These are phyloP conservation scores for Coryphaenoides rupestris DNA, from an alignment of 2,113 vertebrate genomes.

Conservation along the genomic window DNA sequence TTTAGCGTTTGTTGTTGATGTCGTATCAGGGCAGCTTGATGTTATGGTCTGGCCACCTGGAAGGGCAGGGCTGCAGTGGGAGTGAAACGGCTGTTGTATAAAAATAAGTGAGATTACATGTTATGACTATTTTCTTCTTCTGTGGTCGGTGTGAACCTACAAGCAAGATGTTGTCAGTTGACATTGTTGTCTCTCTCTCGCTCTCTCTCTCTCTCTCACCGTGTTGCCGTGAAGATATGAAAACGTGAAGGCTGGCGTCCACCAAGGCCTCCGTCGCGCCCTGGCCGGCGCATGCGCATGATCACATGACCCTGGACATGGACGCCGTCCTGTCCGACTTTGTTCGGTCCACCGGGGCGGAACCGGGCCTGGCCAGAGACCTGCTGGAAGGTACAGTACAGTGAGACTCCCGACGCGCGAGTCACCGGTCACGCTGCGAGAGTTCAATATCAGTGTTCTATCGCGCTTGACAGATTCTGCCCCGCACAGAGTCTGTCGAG, in stretches of 20 bases:
- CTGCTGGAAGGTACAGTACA: slow-evolving; percentile 94
- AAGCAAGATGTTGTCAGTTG: background rate
- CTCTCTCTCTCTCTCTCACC: too few relatives aligned
- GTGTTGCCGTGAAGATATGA: slow-evolving; percentile 66
- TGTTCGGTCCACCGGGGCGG: slow-evolving; percentile 99
- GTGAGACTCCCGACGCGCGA: slow-evolving; percentile 61
- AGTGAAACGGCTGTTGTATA: background rate
- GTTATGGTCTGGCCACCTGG: too few relatives aligned
- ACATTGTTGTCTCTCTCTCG: slow-evolving; percentile 3
- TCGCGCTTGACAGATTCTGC: too few relatives aligned
- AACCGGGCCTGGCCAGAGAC: slow-evolving; percentile 99
- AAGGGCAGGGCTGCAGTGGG: background rate
- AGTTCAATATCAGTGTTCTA: background rate
- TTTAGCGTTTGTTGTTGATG: too few relatives aligned
- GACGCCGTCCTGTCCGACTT: slow-evolving; percentile 99
- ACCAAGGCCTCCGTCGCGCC: slow-evolving; percentile 83
- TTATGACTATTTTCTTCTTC: background rate
- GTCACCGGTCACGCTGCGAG: background rate
- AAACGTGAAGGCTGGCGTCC: slow-evolving; percentile 82
- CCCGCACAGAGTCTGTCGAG: too few relatives aligned
- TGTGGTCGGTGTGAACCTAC: background rate
- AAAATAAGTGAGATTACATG: too few relatives aligned
- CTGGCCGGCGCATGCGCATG: slow-evolving; percentile 87
- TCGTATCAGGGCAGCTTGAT: too few relatives aligned
- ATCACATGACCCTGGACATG: slow-evolving; percentile 99